Evolutionary conservation across 2,888 invertebrate genomes (phyloP).

Genomic region (Gasteruption jaculator): DNA sequence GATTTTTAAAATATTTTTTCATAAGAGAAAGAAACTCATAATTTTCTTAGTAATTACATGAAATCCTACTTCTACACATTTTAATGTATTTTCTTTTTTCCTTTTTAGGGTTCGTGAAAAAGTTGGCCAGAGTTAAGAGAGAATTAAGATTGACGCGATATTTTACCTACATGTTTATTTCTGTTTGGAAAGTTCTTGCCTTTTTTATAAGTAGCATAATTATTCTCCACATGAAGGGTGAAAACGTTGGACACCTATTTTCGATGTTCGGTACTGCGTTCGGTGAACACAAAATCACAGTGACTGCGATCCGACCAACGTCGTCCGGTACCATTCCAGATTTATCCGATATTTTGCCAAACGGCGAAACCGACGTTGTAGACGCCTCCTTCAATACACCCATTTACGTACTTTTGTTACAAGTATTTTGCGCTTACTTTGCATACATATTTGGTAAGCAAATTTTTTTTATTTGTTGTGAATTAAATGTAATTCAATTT

Average conservation of each 20-base stretch:
- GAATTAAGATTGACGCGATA: slow-evolving; percentile 77
- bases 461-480: neutral
- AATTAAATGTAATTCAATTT: neutral
- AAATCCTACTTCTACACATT: too few species aligned
- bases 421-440: slow-evolving; percentile 77
- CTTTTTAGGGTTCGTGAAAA: slow-evolving; percentile 63
- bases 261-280: slow-evolving; percentile 71
- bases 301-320: slow-evolving; percentile 63
- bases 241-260: slow-evolving; percentile 74
- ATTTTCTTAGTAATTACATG: too few species aligned
- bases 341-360: slow-evolving; percentile 70
- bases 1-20: too few species aligned
- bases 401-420: slow-evolving; percentile 73
- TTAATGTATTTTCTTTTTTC: too few species aligned
- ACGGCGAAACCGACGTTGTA: slow-evolving; percentile 70
- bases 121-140: slow-evolving; percentile 73
- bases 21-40: too few species aligned
- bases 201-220: slow-evolving; percentile 74
- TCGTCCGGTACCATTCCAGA: slow-evolving; percentile 60
- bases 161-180: slow-evolving; percentile 85
- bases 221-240: slow-evolving; percentile 70
- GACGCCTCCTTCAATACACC: slow-evolving; percentile 70
- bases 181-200: slow-evolving; percentile 83
- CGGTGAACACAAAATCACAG: slow-evolving; percentile 72
- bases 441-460: slow-evolving; percentile 78